Evolutionary conservation across 2,113 vertebrate species (phyloP), one percentile per base, ranked within the genome.

Genomic region (Glaucomys volans): DNA sequence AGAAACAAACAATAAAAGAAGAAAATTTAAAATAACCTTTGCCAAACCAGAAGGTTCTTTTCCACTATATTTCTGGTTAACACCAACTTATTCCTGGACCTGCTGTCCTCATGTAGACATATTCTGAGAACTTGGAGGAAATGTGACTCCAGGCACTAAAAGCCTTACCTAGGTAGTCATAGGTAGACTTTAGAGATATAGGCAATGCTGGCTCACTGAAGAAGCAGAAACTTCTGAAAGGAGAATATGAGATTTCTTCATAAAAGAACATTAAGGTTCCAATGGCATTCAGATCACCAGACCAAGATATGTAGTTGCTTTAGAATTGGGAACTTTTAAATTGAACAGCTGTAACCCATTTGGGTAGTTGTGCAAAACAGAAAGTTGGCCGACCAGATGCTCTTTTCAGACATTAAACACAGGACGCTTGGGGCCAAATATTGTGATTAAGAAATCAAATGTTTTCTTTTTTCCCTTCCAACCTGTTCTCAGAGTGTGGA

Each of bases 391-490:
- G 80, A 93, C 57, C 12, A 76, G 93, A 97, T 71, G 89, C 40
- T 96, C 66, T 96, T 97, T 97, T 97, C 87, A 97, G 90, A 97
- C 96, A 92, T 95, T 95, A 95, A 98, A 97, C 92, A 92, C 54
- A 90, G 90, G 93, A 96, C 44, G 66, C 72, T 95, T 87, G 91
- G 64, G 80, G 95, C 93, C 94, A 97, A 97, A 91, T 93, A 76
- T 89, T 94, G 82, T 97, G 97, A 98, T 97, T 97, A 97, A 97
- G 97, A 97, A 98, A 94, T 98, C 97, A 97, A 97, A 95, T 97
- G 75, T 93, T 97, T 97, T 97, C 84, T 96, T 96, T 97, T 93
- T 59, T 42, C 12, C 64, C 24, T 94, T 96, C 96, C 95, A 97
- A 96, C 95, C 95, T 97, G 76, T 89, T 96, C 85, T 94, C 67